Conservation (phyloP, 35 echinoderm and acorn worm species). For the Patiria miniata region DNA sequence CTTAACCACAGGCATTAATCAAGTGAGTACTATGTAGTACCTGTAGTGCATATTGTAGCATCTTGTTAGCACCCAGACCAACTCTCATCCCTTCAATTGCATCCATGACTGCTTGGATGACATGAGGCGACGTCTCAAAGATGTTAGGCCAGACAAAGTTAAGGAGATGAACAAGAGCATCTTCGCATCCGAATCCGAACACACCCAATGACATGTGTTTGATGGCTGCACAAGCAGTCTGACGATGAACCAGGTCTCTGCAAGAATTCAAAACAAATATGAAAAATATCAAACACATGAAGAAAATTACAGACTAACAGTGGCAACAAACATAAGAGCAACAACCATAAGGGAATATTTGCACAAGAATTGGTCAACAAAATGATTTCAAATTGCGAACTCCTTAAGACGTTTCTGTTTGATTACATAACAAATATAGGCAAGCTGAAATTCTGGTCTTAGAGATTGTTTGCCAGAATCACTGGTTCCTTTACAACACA, state of each 20-base stretch:
- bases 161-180: slow-evolving; percentile 90
- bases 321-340: no score
- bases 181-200: slow-evolving; percentile 91
- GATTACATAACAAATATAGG: no score
- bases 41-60: slow-evolving; percentile 93
- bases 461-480: no score
- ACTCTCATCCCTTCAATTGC: slow-evolving; percentile 90
- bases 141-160: slow-evolving; percentile 99
- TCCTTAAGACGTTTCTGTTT: no score
- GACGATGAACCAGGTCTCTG: slow-evolving; percentile 98
- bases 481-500: no score
- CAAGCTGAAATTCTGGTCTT: no score
- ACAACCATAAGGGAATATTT: no score
- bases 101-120: slow-evolving; percentile 97
- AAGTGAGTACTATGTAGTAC: no score
- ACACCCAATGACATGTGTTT: slow-evolving; percentile 99
- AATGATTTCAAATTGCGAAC: no score
- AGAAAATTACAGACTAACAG: no score
- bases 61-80: slow-evolving; percentile 82
- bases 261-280: neutral
- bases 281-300: neutral
- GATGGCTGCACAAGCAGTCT: slow-evolving; percentile 97
- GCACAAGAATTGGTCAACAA: no score
- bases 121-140: slow-evolving; percentile 99
- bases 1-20: no score